A percentile compares a stretch with the other conserved stretches of the same genome.
Conservation (phyloP, 2,113 vertebrate genomes). For the Pelecanus crispus region DNA sequence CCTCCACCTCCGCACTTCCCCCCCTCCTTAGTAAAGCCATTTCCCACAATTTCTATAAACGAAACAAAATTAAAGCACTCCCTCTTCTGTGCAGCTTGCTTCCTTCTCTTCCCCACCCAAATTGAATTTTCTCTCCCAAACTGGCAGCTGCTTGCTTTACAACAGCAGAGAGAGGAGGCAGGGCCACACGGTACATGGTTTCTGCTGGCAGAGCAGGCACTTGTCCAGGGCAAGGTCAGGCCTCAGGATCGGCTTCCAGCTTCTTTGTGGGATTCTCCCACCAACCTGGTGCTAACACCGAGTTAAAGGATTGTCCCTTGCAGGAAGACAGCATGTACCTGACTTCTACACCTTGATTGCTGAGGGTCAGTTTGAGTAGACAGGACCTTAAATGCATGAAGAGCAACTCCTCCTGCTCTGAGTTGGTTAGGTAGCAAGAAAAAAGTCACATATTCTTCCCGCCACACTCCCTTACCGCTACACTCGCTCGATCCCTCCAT, state of each 20-base stretch:
- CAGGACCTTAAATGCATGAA: background rate
- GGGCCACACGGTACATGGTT: background rate
- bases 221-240: background rate
- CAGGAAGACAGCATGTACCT: background rate
- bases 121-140: background rate
- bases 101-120: background rate
- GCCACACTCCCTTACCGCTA: background rate
- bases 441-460: background rate
- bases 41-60: background rate
- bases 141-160: background rate
- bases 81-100: background rate
- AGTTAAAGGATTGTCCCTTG: background rate
- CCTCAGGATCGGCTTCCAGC: background rate
- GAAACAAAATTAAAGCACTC: background rate
- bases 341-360: background rate
- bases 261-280: background rate
- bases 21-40: background rate
- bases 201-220: background rate
- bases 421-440: background rate
- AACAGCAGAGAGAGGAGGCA: background rate
- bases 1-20: background rate
- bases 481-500: accelerated
- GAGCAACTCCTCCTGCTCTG: background rate
- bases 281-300: accelerated
- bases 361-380: background rate